These are phyloP conservation scores for Sussaba pulchella DNA, from an alignment of 2,888 invertebrate species.

Conservation along the genomic window DNA sequence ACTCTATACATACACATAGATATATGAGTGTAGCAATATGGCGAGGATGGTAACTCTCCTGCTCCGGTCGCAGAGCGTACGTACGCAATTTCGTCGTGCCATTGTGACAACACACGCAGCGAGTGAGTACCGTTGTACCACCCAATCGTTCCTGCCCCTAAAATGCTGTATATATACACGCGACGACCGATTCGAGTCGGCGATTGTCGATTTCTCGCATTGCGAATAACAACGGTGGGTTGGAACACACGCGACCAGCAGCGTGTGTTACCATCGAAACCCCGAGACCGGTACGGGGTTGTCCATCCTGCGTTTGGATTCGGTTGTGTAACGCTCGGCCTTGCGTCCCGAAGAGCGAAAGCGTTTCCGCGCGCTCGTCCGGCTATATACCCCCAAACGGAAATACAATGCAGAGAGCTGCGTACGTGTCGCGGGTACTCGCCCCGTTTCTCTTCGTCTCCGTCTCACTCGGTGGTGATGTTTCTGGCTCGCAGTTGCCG, in stretches of 20 bases:
- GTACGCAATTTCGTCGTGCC: background rate
- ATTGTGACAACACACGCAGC: background rate
- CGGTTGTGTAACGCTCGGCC: constrained; percentile 16
- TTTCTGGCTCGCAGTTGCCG: constrained; percentile 20
- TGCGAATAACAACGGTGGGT: constrained; percentile 78
- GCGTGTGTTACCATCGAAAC: no score
- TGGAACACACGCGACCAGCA: constrained; percentile 21
- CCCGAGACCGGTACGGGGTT: no score
- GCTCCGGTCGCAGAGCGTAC: background rate
- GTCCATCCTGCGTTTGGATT: no score
- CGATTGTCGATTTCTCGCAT: constrained; percentile 79
- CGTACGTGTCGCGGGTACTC: constrained; percentile 65
- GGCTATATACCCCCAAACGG: constrained; percentile 55
- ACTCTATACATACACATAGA: constrained; percentile 1
- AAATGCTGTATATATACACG: constrained; percentile 24
- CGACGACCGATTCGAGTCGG: constrained; percentile 74
- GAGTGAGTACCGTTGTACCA: constrained; percentile 4
- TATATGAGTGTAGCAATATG: constrained; percentile 7
- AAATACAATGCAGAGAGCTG: constrained; percentile 61
- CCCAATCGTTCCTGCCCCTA: constrained; percentile 3
- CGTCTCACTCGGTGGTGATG: constrained; percentile 6
- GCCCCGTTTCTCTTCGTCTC: constrained; percentile 9
- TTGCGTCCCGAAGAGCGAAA: constrained; percentile 5
- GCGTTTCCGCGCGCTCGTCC: constrained; percentile 58
- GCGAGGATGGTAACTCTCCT: background rate